Evolutionary conservation across 2,113 vertebrate species (phyloP).

Genomic region (Chionomys nivalis): DNA sequence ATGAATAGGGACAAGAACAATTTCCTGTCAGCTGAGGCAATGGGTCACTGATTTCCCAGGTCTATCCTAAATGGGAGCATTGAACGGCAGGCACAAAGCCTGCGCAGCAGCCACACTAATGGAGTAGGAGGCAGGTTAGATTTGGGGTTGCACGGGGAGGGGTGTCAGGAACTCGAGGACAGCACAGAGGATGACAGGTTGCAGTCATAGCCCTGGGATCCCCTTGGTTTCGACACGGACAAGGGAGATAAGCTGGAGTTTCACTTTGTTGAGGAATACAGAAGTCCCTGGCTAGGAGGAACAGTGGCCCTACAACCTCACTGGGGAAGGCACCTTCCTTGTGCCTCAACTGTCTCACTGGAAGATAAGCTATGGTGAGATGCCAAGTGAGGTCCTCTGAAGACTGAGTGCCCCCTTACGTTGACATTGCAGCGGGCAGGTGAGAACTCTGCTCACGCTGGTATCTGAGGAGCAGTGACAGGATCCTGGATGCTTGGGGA

Average conservation of each 20-base stretch:
- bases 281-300: not conserved
- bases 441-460: not conserved
- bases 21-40: not conserved
- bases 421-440: not conserved
- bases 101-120: accelerated
- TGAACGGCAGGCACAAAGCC: not conserved
- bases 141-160: accelerated
- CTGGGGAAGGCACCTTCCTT: accelerated
- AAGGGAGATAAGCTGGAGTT: not conserved
- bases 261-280: too few relatives aligned
- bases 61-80: accelerated
- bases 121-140: accelerated
- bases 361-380: not conserved
- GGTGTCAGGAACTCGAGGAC: accelerated
- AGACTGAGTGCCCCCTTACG: not conserved
- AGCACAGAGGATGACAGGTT: not conserved
- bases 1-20: not conserved
- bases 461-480: not conserved
- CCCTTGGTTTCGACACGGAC: accelerated
- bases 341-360: not conserved
- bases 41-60: not conserved
- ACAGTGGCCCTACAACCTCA: not conserved
- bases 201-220: too few relatives aligned
- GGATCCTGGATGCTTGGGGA: not conserved
- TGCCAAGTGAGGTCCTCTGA: accelerated